Base-by-base conservation (phyloP, 1,140 invertebrate genomes). In the Conopomorpha cramerella region DNA sequence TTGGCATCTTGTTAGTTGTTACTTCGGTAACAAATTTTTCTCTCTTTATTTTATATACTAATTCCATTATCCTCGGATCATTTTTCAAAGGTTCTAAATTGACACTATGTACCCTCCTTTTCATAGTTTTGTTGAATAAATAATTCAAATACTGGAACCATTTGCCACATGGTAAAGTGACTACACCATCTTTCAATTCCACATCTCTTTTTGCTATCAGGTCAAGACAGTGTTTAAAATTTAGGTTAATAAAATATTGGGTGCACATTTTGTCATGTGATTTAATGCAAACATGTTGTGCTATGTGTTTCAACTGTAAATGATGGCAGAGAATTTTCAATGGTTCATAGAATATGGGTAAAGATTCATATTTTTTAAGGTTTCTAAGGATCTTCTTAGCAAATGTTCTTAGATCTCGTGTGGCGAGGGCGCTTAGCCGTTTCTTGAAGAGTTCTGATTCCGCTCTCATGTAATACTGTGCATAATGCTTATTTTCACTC, bases 71-170 rank as follows among this genome's bases (percentile, higher is more conserved):
- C 46, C 82, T 58, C 28, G 73, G 59, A 50, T 83, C 79, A 45
- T 53, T 51, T 39, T 61, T 52, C 11, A 62, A 19, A 16, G 31
- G 31, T 41, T 47, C 35, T 16, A 59, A 30, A 31, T 62, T 45
- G 39, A 66, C 72, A 18, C 54, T 53, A 16, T 34, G 43, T 38
- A 78, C 30, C 57, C 71, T 77, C 23, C 55, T 47, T 12, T 39
- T 53, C 27, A 84, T 50, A 56, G 80, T 78, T 32, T 52, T 66
- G 31, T 51, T 44, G 52, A 81, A 86, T 35, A 85, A 48, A 15
- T 62, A 59, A 37, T 53, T 30, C 2, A 86, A 45, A 31, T 78
- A 50, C 39, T 60, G 38, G 51, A 77, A 82, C 83, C 83, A 86
- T 55, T 76, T 67, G n/a, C 66, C 76, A 51, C 84, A 86, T 4